phyloP scores from a whole-genome alignment of 2,797 vertebrate species.

The Fringilla coelebs region DNA sequence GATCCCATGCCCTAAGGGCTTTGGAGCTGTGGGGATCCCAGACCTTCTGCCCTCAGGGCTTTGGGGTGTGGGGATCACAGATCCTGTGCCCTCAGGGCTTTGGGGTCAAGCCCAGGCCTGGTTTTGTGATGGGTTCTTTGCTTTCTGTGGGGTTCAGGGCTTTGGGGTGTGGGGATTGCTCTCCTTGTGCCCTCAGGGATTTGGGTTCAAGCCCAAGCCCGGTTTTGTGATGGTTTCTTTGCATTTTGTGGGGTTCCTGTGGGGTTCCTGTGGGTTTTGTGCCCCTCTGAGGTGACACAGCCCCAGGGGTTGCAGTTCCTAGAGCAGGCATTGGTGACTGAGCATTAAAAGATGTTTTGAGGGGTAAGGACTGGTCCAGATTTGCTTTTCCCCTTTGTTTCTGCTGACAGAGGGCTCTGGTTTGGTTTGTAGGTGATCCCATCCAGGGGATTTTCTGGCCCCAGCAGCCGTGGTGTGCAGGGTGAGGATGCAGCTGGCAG shows the following conservation, averaged over 20 bases:
- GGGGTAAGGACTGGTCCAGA: not conserved
- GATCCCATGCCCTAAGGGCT: no score
- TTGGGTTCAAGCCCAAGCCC: no score
- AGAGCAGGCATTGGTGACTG: not conserved
- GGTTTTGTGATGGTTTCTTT: fast-evolving
- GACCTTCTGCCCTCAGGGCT: no score
- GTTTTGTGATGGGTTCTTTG: no score
- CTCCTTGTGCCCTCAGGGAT: no score
- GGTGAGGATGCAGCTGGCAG: not conserved
- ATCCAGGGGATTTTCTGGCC: not conserved
- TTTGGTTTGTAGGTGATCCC: not conserved
- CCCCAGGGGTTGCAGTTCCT: not conserved
- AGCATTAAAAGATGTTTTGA: not conserved
- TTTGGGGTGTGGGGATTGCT: no score
- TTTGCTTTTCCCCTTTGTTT: not conserved
- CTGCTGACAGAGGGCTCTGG: not conserved
- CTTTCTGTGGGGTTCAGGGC: no score
- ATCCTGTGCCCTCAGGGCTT: no score
- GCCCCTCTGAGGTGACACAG: fast-evolving
- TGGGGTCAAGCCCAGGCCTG: no score
- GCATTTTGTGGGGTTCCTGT: fast-evolving
- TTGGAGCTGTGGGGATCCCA: no score
- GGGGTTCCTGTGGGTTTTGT: fast-evolving
- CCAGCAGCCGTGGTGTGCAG: not conserved
- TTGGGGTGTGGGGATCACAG: no score